These are phyloP conservation scores for Cacajao melanocephalus DNA, from an alignment of 2,797 vertebrate species.

Conservation along the genomic window DNA sequence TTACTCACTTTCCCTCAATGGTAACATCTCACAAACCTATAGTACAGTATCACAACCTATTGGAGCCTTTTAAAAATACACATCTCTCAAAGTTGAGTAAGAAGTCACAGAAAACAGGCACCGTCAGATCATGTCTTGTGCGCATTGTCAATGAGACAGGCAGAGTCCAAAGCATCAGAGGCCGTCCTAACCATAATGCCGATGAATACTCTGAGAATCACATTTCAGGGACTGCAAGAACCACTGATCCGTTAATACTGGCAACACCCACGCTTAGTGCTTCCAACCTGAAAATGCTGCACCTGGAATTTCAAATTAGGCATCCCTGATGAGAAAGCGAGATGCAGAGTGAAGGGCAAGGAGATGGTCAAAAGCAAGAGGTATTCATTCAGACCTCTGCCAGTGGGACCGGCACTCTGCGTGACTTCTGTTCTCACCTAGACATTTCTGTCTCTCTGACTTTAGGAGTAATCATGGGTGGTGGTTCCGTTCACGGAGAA, in stretches of 20 bases:
- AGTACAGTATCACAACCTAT: not conserved
- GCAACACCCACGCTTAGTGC: not conserved
- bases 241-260: not conserved
- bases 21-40: not conserved
- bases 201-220: not conserved
- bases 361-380: not conserved
- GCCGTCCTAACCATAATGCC: not conserved
- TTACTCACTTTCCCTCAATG: not conserved
- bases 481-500: not conserved
- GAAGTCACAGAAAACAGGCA: not conserved
- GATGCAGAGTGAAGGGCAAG: not conserved
- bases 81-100: not conserved
- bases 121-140: not conserved
- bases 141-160: not conserved
- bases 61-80: not conserved
- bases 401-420: not conserved
- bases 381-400: not conserved
- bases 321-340: not conserved
- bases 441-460: not conserved
- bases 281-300: not conserved
- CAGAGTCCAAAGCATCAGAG: not conserved
- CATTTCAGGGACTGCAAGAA: not conserved
- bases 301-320: conserved; percentile 3
- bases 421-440: not conserved
- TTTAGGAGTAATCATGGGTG: not conserved